Base-by-base conservation (phyloP, 1,140 invertebrate genomes). In the Lysiphlebus fabarum region DNA sequence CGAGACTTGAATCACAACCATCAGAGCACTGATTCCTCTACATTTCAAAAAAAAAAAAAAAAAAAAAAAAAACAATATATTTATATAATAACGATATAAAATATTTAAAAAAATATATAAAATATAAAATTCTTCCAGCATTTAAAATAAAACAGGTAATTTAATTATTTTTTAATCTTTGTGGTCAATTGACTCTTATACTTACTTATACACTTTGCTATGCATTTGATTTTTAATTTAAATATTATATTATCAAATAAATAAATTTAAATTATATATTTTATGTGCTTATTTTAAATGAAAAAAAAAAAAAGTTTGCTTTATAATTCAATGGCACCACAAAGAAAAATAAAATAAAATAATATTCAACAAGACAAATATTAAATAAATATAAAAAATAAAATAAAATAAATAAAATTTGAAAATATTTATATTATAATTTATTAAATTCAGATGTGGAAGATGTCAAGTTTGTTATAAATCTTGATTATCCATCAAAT, bases 381-480 rank as follows among this genome's bases (percentile, higher is more conserved):
- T 26, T 26, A 26, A 26, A 26, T 26, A 26, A 26, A 26, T 2
- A 26, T 1, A 17, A 17, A 17, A 26, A 26, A 12, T 38, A 36
- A 36, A n/a, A 14, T 51, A 38, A 38, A 3, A 51, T 51, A 71
- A 75, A 54, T 56, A 33, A 10, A 40, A 51, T 69, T 61, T 53
- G 34, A 50, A 53, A 42, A 1, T 49, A 63, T 64, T 65, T 44
- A 45, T 33, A 14, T 38, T 73, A 54, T 70, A 36, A 47, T 44
- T n/a, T 40, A 14, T 54, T 69, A 74, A 69, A 61, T 72, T 61
- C 77, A 93, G 91, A 95, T 84, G 91, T 95, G 71, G 88, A 91
- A 68, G 92, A 95, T 80, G 90, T 95, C 73, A 93, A 92, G 78
- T 93, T 90, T 86, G 92, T 95, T 61, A 91, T 95, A 76, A 95